Conservation (phyloP, 2,113 vertebrate species). For the Dascyllus trimaculatus region DNA sequence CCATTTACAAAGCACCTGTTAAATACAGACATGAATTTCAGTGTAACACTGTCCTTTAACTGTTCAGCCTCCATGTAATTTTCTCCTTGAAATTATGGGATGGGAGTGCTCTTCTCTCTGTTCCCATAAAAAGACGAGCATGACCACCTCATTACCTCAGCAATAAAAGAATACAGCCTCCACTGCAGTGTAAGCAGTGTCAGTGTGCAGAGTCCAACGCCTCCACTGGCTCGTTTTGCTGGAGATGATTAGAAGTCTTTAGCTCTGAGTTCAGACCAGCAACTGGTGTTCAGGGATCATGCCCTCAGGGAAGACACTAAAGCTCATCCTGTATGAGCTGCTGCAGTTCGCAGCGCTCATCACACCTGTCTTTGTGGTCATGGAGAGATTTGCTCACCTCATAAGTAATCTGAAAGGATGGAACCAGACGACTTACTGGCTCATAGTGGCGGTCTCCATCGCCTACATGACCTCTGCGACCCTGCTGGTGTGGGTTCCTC, state of each 20-base stretch:
- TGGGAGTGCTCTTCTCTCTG: slow-evolving; percentile 47
- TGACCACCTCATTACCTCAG: slow-evolving; percentile 72
- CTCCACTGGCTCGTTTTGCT: slow-evolving; percentile 6
- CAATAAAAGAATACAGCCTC: slow-evolving; percentile 79
- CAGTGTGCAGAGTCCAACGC: slow-evolving; percentile 81
- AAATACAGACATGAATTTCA: neutral
- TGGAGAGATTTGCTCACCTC: slow-evolving; percentile 80
- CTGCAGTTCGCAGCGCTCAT: slow-evolving; percentile 80
- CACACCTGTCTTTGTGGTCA: slow-evolving; percentile 76
- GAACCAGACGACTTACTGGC: slow-evolving; percentile 82
- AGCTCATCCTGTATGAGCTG: slow-evolving; percentile 83
- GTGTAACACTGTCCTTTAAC: neutral
- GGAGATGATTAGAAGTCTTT: slow-evolving; percentile 53
- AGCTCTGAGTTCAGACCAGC: slow-evolving; percentile 21
- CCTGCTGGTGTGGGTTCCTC: slow-evolving; percentile 89
- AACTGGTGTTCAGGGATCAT: slow-evolving; percentile 55
- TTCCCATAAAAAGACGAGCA: slow-evolving; percentile 68
- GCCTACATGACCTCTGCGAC: slow-evolving; percentile 85
- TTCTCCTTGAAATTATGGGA: slow-evolving; percentile 34
- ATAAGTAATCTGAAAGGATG: slow-evolving; percentile 26
- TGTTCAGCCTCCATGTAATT: neutral
- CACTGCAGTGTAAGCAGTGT: slow-evolving; percentile 78
- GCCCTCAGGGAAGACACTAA: slow-evolving; percentile 83
- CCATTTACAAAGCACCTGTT: no score
- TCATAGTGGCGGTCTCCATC: slow-evolving; percentile 85